A percentile compares a stretch with the other conserved stretches of the same genome.
These are phyloP conservation scores for Caenorhabditis parvicauda DNA, from an alignment of 2,888 invertebrate species.

Conservation along the genomic window DNA sequence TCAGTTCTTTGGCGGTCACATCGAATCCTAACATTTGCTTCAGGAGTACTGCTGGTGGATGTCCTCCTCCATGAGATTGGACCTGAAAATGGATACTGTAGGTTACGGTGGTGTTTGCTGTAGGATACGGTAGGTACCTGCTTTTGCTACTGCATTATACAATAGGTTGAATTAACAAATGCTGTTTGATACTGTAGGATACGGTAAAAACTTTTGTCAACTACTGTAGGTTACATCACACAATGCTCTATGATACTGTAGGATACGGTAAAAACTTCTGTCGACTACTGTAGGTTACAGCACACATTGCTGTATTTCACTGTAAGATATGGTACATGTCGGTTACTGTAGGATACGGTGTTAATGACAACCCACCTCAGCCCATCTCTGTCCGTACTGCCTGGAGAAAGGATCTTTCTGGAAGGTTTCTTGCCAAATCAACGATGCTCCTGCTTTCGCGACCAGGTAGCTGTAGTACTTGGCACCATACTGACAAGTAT, in stretches of 20 bases:
- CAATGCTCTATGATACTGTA: neutral
- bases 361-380: slow-evolving; percentile 41
- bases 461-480: slow-evolving; percentile 97
- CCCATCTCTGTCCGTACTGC: slow-evolving; percentile 53
- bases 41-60: slow-evolving; percentile 48
- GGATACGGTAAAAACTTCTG: neutral
- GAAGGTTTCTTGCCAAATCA: slow-evolving; percentile 55
- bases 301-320: neutral
- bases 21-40: slow-evolving; percentile 44
- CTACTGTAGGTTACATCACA: neutral
- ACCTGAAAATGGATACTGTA: slow-evolving; percentile 23
- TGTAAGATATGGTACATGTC: neutral
- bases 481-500: slow-evolving; percentile 94
- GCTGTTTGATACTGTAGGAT: neutral
- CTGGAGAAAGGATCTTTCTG: slow-evolving; percentile 43
- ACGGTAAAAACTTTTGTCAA: neutral
- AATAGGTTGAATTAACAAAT: neutral
- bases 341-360: neutral
- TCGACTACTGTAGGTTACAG: neutral
- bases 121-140: neutral
- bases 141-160: neutral
- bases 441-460: slow-evolving; percentile 67
- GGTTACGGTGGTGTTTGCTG: neutral
- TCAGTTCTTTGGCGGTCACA: slow-evolving; percentile 38
- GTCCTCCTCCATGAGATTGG: slow-evolving; percentile 58